These are phyloP conservation scores for Mythimna impura DNA, from an alignment of 2,888 invertebrate species.

Conservation along the genomic window DNA sequence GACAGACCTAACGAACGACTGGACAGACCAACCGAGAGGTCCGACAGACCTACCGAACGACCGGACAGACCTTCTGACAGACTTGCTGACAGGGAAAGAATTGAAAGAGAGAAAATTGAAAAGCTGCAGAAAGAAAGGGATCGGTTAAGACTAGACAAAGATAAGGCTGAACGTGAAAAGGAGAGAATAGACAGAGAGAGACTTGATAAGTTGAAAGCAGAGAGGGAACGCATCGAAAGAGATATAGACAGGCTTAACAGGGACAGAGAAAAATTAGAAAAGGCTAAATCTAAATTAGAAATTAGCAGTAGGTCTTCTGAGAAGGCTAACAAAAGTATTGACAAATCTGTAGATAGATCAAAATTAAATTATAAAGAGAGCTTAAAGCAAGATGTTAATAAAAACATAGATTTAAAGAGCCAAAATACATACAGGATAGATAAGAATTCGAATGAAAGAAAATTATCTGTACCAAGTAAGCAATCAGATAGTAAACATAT, in stretches of 20 bases:
- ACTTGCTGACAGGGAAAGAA: constrained; percentile 69
- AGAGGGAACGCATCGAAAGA: constrained; percentile 84
- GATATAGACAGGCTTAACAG: constrained; percentile 83
- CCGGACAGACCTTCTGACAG: constrained; percentile 45
- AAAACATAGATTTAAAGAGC: constrained; percentile 86
- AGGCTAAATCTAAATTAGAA: constrained; percentile 82
- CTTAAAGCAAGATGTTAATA: constrained; percentile 72
- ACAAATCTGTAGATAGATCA: constrained; percentile 75
- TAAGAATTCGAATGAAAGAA: constrained; percentile 83
- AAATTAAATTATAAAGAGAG: constrained; percentile 76
- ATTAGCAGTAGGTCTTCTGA: constrained; percentile 70
- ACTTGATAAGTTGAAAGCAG: constrained; percentile 83
- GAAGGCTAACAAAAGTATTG: constrained; percentile 69
- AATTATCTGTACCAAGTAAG: constrained; percentile 71
- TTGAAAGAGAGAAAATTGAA: constrained; percentile 71
- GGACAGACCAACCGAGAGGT: constrained; percentile 8
- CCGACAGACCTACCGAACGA: constrained; percentile 67
- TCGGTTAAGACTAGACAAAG: constrained; percentile 65
- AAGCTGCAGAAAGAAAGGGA: constrained; percentile 70
- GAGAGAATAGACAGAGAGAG: constrained; percentile 80
- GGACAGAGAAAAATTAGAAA: constrained; percentile 83
- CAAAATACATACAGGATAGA: constrained; percentile 89
- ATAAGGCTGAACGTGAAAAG: constrained; percentile 76
- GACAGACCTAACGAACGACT: constrained; percentile 69
- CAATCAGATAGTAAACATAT: constrained; percentile 73